Evolutionary conservation across 1,140 invertebrate genomes (phyloP).

Genomic region (Drosophila nigromelanica): DNA sequence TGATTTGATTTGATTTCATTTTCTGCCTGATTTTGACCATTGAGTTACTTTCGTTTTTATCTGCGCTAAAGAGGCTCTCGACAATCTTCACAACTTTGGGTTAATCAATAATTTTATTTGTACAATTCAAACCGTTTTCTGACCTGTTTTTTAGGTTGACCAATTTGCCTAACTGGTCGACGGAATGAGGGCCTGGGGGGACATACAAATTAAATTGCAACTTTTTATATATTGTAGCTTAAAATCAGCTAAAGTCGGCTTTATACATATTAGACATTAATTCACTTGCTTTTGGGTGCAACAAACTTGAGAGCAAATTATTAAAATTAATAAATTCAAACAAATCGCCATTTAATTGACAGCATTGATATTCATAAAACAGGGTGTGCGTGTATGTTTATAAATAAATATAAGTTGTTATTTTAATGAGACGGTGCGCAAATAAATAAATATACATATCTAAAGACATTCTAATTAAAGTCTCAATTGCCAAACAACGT

Average conservation of each 20-base stretch:
- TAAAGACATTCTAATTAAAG: slow-evolving; percentile 1
- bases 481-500: neutral
- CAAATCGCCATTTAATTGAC: slow-evolving; percentile 41
- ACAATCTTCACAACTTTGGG: neutral
- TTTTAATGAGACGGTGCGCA: neutral
- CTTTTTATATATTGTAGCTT: slow-evolving; percentile 7
- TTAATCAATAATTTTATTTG: slow-evolving; percentile 18
- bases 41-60: slow-evolving; percentile 21
- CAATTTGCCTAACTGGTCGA: slow-evolving; percentile 5
- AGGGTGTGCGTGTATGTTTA: neutral
- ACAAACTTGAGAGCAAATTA: slow-evolving; percentile 28
- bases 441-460: neutral
- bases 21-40: slow-evolving; percentile 18
- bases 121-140: slow-evolving; percentile 19
- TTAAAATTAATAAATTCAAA: slow-evolving; percentile 43
- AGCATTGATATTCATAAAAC: slow-evolving; percentile 10
- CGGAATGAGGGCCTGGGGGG: neutral
- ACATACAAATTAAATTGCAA: slow-evolving; percentile 12
- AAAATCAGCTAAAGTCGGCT: slow-evolving; percentile 5
- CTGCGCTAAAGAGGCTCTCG: neutral
- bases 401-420: slow-evolving; percentile 19
- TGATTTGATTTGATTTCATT: slow-evolving; percentile 21
- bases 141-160: slow-evolving; percentile 12
- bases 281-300: slow-evolving; percentile 2
- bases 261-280: neutral